Conservation (phyloP, 1,140 invertebrate genomes). For the Drosophila sulfurigaster region DNA sequence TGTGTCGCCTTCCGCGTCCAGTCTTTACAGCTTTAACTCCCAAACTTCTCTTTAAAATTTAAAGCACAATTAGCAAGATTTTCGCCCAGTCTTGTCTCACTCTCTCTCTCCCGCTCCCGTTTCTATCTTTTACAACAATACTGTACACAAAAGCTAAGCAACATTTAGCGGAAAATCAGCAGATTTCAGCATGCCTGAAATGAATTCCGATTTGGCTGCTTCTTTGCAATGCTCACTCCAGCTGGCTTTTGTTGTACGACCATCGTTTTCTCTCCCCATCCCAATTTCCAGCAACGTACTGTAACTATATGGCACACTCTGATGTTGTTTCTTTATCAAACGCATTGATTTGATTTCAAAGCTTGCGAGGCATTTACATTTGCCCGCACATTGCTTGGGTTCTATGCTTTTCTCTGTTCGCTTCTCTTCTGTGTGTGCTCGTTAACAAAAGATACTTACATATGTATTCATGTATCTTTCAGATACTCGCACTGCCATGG, state of each 20-base stretch:
- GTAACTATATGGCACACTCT: slow-evolving; percentile 1
- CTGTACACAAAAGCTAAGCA: slow-evolving; percentile 4
- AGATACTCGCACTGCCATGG: slow-evolving; percentile 44
- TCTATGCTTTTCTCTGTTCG: not conserved
- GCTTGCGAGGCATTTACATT: slow-evolving; percentile 72
- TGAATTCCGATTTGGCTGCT: slow-evolving; percentile 62
- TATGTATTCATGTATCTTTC: slow-evolving; percentile 63
- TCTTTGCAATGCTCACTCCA: slow-evolving; percentile 5
- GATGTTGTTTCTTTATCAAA: slow-evolving; percentile 56
- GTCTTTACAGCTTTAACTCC: not conserved
- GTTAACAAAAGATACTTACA: slow-evolving; percentile 80
- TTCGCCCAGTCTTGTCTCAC: not conserved
- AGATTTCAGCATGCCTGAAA: slow-evolving; percentile 72
- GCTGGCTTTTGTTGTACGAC: slow-evolving; percentile 33
- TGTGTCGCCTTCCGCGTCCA: slow-evolving; percentile 1
- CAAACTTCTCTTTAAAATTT: not conserved
- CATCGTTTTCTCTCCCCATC: not conserved
- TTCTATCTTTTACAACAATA: not conserved
- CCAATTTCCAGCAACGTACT: too few relatives aligned
- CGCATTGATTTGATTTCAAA: slow-evolving; percentile 74
- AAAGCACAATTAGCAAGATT: slow-evolving; percentile 2
- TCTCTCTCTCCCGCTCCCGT: not conserved
- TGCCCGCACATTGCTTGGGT: slow-evolving; percentile 34
- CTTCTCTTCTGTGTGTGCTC: slow-evolving; percentile 44
- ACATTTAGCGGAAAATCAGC: slow-evolving; percentile 63